Evolutionary conservation across 2,113 vertebrate species (phyloP).

Genomic region (Emydocephalus ijimae): DNA sequence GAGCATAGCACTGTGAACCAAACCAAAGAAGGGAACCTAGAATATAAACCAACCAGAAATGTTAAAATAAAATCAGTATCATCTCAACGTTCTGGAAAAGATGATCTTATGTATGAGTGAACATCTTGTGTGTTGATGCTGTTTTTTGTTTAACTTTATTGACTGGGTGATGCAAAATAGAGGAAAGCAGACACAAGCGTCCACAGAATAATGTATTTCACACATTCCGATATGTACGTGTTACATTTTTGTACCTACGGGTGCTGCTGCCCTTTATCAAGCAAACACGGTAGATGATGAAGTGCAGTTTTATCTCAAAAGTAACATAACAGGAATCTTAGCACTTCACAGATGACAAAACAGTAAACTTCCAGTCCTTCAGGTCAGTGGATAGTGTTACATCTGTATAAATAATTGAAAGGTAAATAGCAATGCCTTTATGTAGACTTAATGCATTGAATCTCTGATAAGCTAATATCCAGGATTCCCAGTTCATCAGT

Average conservation of each 20-base stretch:
- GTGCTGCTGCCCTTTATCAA: neutral
- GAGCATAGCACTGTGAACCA: neutral
- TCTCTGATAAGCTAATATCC: neutral
- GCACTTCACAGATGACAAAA: conserved; percentile 7
- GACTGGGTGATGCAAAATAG: neutral
- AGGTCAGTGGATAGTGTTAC: neutral
- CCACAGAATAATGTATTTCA: neutral
- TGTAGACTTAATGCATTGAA: neutral
- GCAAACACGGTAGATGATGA: neutral
- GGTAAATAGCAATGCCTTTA: neutral
- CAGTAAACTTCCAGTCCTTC: neutral
- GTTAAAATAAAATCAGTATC: neutral
- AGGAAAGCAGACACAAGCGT: neutral
- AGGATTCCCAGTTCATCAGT: neutral
- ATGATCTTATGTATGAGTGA: neutral
- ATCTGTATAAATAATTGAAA: conserved; percentile 16
- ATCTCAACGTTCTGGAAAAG: neutral
- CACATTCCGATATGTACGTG: neutral
- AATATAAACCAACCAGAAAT: neutral
- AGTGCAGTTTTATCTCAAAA: neutral
- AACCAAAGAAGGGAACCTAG: neutral
- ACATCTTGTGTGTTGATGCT: neutral
- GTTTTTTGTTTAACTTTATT: neutral
- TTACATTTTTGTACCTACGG: neutral
- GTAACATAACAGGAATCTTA: neutral